Conservation (phyloP, 2,113 vertebrate species). For the Rhombomys opimus region DNA sequence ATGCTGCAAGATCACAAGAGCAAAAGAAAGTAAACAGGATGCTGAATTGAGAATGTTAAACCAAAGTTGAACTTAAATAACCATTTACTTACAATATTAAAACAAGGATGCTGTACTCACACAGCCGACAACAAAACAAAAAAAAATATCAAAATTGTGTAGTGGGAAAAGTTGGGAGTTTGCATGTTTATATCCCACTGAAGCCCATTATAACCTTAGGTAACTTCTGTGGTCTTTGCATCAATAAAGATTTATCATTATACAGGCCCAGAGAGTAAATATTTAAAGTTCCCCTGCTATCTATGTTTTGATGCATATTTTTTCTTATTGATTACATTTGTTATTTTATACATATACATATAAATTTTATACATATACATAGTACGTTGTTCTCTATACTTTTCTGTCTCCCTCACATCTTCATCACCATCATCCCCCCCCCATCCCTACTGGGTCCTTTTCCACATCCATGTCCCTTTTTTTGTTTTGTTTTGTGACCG, state of each 20-base stretch:
- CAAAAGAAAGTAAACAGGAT: neutral
- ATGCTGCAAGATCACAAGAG: neutral
- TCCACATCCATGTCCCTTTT: neutral
- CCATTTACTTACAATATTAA: neutral
- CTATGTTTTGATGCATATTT: neutral
- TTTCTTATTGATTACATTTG: neutral
- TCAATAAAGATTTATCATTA: neutral
- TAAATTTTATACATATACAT: neutral
- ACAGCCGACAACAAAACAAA: neutral
- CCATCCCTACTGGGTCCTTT: neutral
- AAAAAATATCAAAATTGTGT: neutral
- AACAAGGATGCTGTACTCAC: neutral
- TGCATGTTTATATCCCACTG: neutral
- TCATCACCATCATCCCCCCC: neutral
- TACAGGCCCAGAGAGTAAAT: neutral
- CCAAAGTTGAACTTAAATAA: neutral
- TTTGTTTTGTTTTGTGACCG: neutral
- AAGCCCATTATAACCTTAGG: neutral
- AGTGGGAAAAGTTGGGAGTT: neutral
- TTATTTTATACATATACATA: neutral
- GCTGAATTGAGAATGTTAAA: neutral
- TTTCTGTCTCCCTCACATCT: neutral
- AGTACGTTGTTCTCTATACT: neutral
- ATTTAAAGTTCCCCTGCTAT: neutral
- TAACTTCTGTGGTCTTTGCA: neutral